Conservation (phyloP, 2,888 invertebrate genomes). For the Mimachlamys varia region DNA sequence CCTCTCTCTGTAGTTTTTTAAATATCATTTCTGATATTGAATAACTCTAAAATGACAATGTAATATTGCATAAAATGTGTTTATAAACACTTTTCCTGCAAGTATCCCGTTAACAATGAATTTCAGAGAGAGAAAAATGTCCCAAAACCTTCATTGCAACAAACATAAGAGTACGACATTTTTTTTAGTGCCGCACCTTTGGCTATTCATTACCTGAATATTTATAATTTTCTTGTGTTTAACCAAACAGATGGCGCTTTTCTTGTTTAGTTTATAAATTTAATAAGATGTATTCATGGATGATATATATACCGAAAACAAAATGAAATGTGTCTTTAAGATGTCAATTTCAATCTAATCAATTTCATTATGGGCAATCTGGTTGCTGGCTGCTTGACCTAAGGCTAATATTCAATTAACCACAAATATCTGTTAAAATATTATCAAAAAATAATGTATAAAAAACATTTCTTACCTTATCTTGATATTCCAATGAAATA, state of each 20-base stretch:
- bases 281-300: too few relatives aligned
- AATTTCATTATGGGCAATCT: not conserved
- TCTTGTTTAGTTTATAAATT: too few relatives aligned
- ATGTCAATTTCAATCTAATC: not conserved
- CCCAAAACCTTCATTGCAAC: too few relatives aligned
- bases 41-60: not conserved
- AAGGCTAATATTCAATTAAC: not conserved
- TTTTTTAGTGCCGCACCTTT: too few relatives aligned
- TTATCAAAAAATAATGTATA: not conserved
- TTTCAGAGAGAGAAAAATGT: not conserved
- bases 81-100: not conserved
- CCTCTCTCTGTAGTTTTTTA: not conserved
- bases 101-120: not conserved
- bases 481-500: slow-evolving; percentile 14
- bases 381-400: not conserved
- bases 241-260: too few relatives aligned
- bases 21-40: not conserved
- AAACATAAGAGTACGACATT: too few relatives aligned
- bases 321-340: too few relatives aligned
- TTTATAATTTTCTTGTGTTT: too few relatives aligned
- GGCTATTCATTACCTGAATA: too few relatives aligned
- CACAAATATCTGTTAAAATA: not conserved
- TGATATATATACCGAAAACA: too few relatives aligned
- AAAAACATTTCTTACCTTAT: not conserved
- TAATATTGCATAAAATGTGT: not conserved